phyloP scores from a whole-genome alignment of 1,140 invertebrate genomes.

The Eumeta japonica region DNA sequence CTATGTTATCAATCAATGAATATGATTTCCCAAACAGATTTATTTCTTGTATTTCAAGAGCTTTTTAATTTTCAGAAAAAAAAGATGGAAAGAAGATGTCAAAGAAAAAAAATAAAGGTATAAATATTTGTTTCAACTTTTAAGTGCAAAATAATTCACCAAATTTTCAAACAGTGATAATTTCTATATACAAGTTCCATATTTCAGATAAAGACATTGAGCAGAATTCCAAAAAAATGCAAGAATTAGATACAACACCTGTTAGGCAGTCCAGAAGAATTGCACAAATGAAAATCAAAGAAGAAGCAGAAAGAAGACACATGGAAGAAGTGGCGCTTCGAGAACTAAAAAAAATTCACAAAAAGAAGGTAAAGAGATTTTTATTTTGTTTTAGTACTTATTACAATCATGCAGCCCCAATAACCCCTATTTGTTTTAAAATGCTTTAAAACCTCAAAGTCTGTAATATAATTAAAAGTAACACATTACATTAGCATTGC shows the following conservation, averaged over 20 bases:
- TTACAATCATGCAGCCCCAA: background rate
- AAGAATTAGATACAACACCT: constrained; percentile 48
- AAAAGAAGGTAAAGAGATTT: constrained; percentile 62
- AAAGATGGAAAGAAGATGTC: constrained; percentile 36
- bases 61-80: no score
- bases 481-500: background rate
- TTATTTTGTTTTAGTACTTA: background rate
- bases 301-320: constrained; percentile 73
- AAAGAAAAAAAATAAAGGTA: constrained; percentile 18
- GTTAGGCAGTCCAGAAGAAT: constrained; percentile 77
- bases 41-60: no score
- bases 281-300: constrained; percentile 81
- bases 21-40: no score
- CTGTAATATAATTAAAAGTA: background rate
- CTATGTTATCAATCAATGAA: no score
- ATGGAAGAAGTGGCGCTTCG: constrained; percentile 68
- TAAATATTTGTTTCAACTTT: no score
- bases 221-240: background rate
- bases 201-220: constrained; percentile 6
- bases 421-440: background rate
- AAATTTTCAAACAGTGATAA: background rate
- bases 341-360: constrained; percentile 63
- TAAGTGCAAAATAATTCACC: no score
- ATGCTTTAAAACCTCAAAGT: background rate
- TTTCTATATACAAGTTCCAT: background rate